Conservation (phyloP, 2,113 vertebrate genomes). For the Aegypius monachus region DNA sequence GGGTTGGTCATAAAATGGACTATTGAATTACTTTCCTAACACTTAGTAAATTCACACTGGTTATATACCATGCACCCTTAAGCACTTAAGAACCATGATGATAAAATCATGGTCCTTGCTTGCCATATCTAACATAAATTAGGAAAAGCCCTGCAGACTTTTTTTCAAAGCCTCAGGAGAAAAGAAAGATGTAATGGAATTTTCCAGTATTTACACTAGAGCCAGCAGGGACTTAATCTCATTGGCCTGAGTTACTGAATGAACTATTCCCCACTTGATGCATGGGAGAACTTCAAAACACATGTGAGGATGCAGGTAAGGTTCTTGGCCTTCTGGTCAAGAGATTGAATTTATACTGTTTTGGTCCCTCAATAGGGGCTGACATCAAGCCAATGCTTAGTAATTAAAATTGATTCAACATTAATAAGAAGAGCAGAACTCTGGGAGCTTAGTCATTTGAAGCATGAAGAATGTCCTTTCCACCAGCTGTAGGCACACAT, state of each 20-base stretch:
- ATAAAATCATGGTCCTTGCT: not conserved
- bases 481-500: not conserved
- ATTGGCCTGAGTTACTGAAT: not conserved
- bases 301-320: not conserved
- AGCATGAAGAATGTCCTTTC: constrained; percentile 9
- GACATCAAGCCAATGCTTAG: not conserved
- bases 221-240: not conserved
- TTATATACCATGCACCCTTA: not conserved
- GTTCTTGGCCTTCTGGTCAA: not conserved
- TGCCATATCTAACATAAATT: not conserved
- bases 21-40: not conserved
- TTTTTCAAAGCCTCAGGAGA: not conserved
- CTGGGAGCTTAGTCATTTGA: not conserved
- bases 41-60: not conserved
- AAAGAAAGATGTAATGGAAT: not conserved
- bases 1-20: not conserved
- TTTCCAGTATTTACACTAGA: not conserved
- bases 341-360: not conserved
- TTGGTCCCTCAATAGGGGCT: not conserved
- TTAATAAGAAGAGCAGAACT: not conserved
- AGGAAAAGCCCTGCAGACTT: not conserved
- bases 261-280: not conserved
- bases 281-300: not conserved
- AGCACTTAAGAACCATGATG: not conserved
- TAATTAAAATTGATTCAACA: not conserved